Conservation (phyloP, 1,140 invertebrate species). For the Drosophila rufa region DNA sequence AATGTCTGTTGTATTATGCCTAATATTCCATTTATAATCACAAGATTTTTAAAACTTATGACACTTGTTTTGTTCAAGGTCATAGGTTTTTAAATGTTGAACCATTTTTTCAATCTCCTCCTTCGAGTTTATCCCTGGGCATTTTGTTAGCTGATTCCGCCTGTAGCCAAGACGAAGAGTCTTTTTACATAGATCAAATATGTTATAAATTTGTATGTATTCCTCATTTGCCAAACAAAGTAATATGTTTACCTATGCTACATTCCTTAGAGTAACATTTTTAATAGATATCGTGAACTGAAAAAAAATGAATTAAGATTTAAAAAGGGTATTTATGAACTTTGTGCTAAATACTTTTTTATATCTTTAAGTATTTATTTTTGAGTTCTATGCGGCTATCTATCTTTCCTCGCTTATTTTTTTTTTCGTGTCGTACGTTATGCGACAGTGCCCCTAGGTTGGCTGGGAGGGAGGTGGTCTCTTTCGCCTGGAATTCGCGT, state of each 20-base stretch:
- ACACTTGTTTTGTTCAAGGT: neutral
- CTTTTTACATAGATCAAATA: no score
- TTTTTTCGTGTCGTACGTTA: neutral
- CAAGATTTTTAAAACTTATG: neutral
- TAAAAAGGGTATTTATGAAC: no score
- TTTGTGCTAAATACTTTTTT: neutral
- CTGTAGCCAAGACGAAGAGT: no score
- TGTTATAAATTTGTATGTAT: neutral
- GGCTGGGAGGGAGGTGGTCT: neutral
- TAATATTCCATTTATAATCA: neutral
- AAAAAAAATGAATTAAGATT: neutral
- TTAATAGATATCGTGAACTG: no score
- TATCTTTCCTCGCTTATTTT: no score
- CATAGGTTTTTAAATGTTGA: neutral
- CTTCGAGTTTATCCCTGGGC: no score
- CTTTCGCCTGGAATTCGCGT: neutral
- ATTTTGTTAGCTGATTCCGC: no score
- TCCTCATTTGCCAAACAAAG: neutral
- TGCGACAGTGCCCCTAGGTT: neutral
- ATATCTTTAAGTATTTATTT: neutral
- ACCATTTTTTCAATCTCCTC: neutral
- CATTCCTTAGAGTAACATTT: no score
- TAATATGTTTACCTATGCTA: neutral
- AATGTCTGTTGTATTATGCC: neutral
- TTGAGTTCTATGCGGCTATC: neutral